phyloP scores from a whole-genome alignment of 2,888 invertebrate species.

The Drosophila pegasa region DNA sequence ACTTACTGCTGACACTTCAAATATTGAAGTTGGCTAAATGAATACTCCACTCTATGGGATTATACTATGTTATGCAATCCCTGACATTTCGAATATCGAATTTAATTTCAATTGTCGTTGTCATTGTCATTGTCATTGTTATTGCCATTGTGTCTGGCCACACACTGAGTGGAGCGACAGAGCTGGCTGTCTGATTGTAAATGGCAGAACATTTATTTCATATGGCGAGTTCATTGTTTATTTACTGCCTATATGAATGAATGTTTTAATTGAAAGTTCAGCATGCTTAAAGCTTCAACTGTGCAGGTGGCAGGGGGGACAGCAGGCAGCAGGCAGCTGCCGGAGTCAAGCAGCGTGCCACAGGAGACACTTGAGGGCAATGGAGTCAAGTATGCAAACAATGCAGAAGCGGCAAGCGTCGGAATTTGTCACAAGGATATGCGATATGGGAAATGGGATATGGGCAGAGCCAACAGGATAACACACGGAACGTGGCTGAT shows the following conservation, averaged over 20 bases:
- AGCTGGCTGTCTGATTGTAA: slow-evolving; percentile 59
- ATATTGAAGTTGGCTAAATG: slow-evolving; percentile 21
- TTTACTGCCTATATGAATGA: slow-evolving; percentile 45
- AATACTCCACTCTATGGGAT: slow-evolving; percentile 9
- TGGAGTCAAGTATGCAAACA: slow-evolving; percentile 78
- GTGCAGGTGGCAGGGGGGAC: background rate
- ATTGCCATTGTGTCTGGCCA: slow-evolving; percentile 35
- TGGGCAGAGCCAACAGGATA: slow-evolving; percentile 22
- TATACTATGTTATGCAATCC: slow-evolving; percentile 46
- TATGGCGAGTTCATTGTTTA: slow-evolving; percentile 46
- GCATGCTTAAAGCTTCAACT: slow-evolving; percentile 33
- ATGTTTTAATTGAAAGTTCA: slow-evolving; percentile 55
- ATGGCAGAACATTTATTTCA: slow-evolving; percentile 72
- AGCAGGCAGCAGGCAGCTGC: background rate
- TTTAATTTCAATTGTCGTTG: slow-evolving; percentile 55
- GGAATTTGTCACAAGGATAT: slow-evolving; percentile 63
- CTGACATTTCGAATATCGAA: slow-evolving; percentile 65
- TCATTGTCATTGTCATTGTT: slow-evolving; percentile 47
- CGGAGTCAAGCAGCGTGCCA: slow-evolving; percentile 26
- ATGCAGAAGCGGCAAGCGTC: slow-evolving; percentile 64
- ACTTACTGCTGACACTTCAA: slow-evolving; percentile 46
- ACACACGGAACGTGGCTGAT: slow-evolving; percentile 54
- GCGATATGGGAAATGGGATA: slow-evolving; percentile 18
- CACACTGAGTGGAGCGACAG: background rate
- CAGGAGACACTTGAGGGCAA: slow-evolving; percentile 70